These are phyloP conservation scores for Zaprionus bogoriensis DNA, from an alignment of 2,888 invertebrate species.

Conservation along the genomic window DNA sequence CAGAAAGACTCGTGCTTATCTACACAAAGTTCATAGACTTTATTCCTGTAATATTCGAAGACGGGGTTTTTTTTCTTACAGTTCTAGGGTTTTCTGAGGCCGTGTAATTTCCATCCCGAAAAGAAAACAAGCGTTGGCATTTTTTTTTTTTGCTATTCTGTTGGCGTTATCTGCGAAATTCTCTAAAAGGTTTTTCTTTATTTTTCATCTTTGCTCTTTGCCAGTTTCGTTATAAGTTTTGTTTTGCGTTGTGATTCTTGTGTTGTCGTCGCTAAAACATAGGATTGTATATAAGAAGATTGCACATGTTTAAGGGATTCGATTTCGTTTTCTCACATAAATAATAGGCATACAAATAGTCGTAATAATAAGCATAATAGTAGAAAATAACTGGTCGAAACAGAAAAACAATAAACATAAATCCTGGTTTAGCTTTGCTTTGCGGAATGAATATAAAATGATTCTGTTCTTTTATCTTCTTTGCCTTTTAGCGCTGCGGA, in stretches of 20 bases:
- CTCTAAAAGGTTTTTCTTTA: conserved; percentile 75
- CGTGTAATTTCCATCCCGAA: background rate
- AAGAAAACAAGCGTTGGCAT: background rate
- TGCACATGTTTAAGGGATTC: conserved; percentile 63
- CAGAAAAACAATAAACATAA: conserved; percentile 40
- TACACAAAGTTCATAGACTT: too few relatives aligned
- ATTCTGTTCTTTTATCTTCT: conserved; percentile 17
- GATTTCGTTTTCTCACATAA: conserved; percentile 49
- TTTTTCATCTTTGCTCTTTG: conserved; percentile 51
- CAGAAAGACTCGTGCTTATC: too few relatives aligned
- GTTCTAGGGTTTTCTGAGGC: too few relatives aligned
- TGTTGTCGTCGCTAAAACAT: conserved; percentile 45
- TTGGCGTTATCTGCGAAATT: conserved; percentile 77
- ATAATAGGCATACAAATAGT: conserved; percentile 59
- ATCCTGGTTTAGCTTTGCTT: conserved; percentile 45
- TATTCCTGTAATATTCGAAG: too few relatives aligned
- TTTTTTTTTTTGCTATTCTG: conserved; percentile 62
- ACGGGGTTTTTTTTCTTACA: too few relatives aligned
- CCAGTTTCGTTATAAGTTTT: conserved; percentile 48
- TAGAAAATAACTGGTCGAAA: conserved; percentile 50
- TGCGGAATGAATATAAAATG: conserved; percentile 71
- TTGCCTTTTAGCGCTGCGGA: conserved; percentile 66
- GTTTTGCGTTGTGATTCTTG: conserved; percentile 48
- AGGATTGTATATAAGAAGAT: conserved; percentile 62
- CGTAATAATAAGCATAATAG: conserved; percentile 29